phyloP scores from a whole-genome alignment of 2,888 invertebrate genomes.

The Phlogophora meticulosa region DNA sequence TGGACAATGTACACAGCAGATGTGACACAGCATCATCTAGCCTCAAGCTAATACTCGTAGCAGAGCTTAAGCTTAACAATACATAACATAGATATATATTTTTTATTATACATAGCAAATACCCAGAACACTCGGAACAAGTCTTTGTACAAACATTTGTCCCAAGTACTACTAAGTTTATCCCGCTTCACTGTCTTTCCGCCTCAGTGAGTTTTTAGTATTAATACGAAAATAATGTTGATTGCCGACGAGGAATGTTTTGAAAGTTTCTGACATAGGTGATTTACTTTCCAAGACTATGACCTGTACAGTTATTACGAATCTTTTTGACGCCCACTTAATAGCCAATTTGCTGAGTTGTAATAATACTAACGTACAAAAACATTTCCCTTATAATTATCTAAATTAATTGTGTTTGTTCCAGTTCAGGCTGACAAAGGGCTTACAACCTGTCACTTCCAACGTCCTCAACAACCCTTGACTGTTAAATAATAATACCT shows the following conservation, averaged over 20 bases:
- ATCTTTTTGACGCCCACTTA: conserved; percentile 14
- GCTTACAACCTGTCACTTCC: conserved; percentile 45
- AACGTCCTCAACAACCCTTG: conserved; percentile 33
- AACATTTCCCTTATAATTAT: conserved; percentile 31
- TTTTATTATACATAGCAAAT: too few relatives aligned
- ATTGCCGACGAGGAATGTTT: background rate
- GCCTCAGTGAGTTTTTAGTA: too few relatives aligned
- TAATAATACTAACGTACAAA: conserved; percentile 21
- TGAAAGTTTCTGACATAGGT: background rate
- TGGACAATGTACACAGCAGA: too few relatives aligned
- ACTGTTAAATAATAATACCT: conserved; percentile 35
- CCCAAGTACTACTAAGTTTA: too few relatives aligned
- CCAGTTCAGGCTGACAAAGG: conserved; percentile 39
- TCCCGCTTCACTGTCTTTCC: too few relatives aligned
- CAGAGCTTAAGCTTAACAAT: too few relatives aligned
- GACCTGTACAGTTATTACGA: background rate
- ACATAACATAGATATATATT: too few relatives aligned
- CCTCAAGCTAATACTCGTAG: too few relatives aligned
- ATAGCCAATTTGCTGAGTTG: conserved; percentile 24
- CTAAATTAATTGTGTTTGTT: conserved; percentile 47
- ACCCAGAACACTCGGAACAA: too few relatives aligned
- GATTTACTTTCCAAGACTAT: conserved; percentile 10
- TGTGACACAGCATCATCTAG: too few relatives aligned
- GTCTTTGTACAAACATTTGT: too few relatives aligned
- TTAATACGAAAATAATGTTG: background rate